Conservation (phyloP, 2,113 vertebrate genomes). For the Amblyornis subalaris region DNA sequence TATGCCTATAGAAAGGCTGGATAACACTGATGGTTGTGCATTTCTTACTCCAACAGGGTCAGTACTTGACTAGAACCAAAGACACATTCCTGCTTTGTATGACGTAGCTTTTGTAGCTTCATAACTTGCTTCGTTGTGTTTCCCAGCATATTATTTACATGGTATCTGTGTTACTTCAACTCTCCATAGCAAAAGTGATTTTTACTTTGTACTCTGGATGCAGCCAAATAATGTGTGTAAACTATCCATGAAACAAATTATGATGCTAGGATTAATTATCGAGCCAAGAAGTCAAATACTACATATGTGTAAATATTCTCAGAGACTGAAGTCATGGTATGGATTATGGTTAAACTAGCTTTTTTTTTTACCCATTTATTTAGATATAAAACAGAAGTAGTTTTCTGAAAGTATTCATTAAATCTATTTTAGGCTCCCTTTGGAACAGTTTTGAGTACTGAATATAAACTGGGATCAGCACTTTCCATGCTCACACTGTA, state of each 20-base stretch:
- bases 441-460: constrained; percentile 39
- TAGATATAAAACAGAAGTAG: constrained; percentile 10
- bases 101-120: neutral
- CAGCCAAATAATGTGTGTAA: neutral
- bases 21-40: neutral
- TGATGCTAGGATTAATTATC: neutral
- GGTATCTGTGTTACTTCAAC: neutral
- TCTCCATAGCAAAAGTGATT: neutral
- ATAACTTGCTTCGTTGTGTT: neutral
- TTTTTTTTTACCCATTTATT: constrained; percentile 36
- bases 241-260: neutral
- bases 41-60: neutral
- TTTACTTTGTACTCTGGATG: neutral
- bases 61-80: neutral
- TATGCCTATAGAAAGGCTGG: neutral
- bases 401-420: constrained; percentile 42
- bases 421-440: constrained; percentile 26
- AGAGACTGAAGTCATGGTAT: neutral
- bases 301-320: neutral
- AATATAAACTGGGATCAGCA: constrained; percentile 22
- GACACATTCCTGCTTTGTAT: neutral
- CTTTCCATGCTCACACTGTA: neutral
- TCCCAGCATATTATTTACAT: neutral
- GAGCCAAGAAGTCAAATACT: neutral
- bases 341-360: neutral